phyloP scores from a whole-genome alignment of 2,888 invertebrate genomes.

The Drosophila niveifrons region DNA sequence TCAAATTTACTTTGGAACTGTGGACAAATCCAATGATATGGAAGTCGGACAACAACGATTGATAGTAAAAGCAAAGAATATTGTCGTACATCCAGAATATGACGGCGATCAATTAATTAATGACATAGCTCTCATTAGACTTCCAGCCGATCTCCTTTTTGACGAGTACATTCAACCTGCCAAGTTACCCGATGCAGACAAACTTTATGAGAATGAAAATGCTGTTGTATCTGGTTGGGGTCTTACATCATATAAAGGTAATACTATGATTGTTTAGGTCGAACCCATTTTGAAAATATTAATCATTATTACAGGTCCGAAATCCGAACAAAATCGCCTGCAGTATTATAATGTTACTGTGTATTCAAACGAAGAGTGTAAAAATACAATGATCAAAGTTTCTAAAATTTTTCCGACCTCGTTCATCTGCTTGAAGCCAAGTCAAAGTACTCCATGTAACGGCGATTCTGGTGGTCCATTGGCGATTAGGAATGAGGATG shows the following conservation, averaged over 20 bases:
- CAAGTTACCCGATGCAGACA: neutral
- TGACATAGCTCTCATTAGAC: neutral
- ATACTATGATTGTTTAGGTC: no score
- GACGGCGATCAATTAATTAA: neutral
- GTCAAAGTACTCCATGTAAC: neutral
- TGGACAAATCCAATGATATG: neutral
- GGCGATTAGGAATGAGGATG: neutral
- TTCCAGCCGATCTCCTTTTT: neutral
- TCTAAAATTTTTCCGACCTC: neutral
- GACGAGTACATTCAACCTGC: neutral
- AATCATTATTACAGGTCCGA: no score
- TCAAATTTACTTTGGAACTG: conserved; percentile 21
- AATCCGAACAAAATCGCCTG: no score
- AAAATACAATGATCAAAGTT: neutral
- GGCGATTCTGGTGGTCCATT: conserved; percentile 35
- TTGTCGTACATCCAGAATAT: neutral
- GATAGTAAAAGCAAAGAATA: neutral
- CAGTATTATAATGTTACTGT: neutral
- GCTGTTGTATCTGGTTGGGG: neutral
- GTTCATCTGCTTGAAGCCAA: neutral
- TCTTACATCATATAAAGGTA: no score
- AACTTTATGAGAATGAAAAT: neutral
- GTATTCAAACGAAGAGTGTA: neutral
- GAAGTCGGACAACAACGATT: conserved; percentile 27
- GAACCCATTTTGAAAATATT: no score